phyloP scores from a whole-genome alignment of 1,140 invertebrate genomes.

The Zaprionus ghesquierei region DNA sequence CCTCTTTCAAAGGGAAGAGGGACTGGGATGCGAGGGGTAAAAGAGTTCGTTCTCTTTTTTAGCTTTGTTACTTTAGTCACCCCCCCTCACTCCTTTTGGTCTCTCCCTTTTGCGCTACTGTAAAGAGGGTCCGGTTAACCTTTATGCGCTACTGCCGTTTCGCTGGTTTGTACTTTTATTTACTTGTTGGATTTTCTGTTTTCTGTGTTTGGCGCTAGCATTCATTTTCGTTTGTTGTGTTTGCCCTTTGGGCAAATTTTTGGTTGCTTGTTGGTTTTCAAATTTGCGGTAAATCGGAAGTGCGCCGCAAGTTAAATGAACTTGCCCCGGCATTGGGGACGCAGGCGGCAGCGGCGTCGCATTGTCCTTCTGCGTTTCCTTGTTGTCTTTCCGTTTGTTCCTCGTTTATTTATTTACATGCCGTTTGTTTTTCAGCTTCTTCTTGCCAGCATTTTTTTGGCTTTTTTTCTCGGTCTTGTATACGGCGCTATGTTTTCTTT shows the following conservation, averaged over 20 bases:
- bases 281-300: slow-evolving; percentile 80
- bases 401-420: slow-evolving; percentile 71
- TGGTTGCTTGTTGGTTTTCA: slow-evolving; percentile 77
- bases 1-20: neutral
- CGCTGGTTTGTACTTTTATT: slow-evolving; percentile 56
- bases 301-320: slow-evolving; percentile 79
- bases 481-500: slow-evolving; percentile 37
- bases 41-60: neutral
- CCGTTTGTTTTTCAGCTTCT: slow-evolving; percentile 41
- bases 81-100: neutral
- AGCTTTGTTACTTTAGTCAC: neutral
- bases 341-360: slow-evolving; percentile 34
- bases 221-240: slow-evolving; percentile 51
- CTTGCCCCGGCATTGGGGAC: slow-evolving; percentile 31
- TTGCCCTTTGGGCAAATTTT: slow-evolving; percentile 71
- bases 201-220: slow-evolving; percentile 31
- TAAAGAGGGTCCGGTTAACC: slow-evolving; percentile 32
- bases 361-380: slow-evolving; percentile 61
- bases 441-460: neutral
- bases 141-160: slow-evolving; percentile 27
- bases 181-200: slow-evolving; percentile 60
- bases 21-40: rapidly evolving
- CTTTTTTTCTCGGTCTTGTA: neutral
- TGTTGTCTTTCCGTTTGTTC: slow-evolving; percentile 71
- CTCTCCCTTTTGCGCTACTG: neutral